These are phyloP conservation scores for Acropora yongei DNA, from an alignment of 64 coral and sea anemone genomes.

Conservation along the genomic window DNA sequence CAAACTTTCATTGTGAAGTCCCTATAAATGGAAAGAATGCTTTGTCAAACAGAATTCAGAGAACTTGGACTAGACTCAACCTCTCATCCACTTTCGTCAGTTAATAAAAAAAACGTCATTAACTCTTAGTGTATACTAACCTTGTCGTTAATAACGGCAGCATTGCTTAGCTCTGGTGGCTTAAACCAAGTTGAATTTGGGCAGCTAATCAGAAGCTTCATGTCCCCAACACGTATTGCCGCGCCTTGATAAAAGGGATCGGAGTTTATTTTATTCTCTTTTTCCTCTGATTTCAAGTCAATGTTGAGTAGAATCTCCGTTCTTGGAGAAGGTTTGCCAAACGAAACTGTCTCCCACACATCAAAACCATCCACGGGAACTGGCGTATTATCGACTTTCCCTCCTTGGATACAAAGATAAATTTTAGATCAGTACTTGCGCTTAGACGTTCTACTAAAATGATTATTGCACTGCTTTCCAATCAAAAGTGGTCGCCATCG, in stretches of 20 bases:
- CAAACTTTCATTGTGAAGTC: background rate
- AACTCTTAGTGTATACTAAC: background rate
- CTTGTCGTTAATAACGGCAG: background rate
- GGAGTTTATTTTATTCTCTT: background rate
- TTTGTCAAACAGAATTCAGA: too few species aligned
- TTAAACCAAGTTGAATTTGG: conserved; percentile 51
- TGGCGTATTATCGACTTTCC: background rate
- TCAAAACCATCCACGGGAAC: conserved; percentile 46
- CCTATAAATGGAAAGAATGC: background rate
- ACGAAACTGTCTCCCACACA: conserved; percentile 60
- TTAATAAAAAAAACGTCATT: background rate
- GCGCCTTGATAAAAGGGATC: conserved; percentile 22
- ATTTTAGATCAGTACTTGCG: background rate
- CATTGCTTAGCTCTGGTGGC: conserved; percentile 39
- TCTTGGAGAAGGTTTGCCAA: conserved; percentile 48
- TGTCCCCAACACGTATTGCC: conserved; percentile 63
- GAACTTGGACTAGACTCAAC: background rate
- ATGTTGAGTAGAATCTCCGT: conserved; percentile 68
- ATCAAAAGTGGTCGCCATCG: background rate
- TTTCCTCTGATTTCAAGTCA: conserved; percentile 1
- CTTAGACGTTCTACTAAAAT: background rate
- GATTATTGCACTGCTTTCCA: background rate
- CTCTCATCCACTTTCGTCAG: background rate
- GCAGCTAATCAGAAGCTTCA: conserved; percentile 52
- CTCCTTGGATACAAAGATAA: background rate